These are phyloP conservation scores for Xestia ashworthii DNA, from an alignment of 2,888 invertebrate genomes.

Conservation along the genomic window DNA sequence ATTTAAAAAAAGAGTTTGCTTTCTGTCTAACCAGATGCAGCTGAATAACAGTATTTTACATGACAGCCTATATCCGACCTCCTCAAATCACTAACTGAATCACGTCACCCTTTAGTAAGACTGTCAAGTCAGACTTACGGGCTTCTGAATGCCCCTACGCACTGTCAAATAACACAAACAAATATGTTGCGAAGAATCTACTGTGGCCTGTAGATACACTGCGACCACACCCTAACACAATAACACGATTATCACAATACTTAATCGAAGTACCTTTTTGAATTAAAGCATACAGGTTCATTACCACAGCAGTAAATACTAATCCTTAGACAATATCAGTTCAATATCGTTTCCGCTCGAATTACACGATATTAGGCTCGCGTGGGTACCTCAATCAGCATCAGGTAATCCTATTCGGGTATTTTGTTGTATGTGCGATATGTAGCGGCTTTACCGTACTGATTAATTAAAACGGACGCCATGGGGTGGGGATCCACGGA, in stretches of 20 bases:
- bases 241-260: no score
- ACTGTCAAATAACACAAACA: background rate
- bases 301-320: conserved; percentile 1
- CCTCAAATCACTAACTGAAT: background rate
- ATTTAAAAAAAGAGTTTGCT: no score
- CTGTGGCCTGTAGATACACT: background rate
- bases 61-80: background rate
- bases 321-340: conserved; percentile 50
- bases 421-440: conserved; percentile 54
- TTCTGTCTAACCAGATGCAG: background rate
- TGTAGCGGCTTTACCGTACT: conserved; percentile 49
- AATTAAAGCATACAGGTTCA: conserved; percentile 6
- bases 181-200: background rate
- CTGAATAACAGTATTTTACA: background rate
- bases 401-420: conserved; percentile 63
- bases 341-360: conserved; percentile 49
- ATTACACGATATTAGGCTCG: conserved; percentile 62
- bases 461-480: conserved; percentile 57
- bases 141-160: background rate
- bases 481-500: conserved; percentile 34
- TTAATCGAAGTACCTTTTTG: background rate
- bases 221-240: background rate
- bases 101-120: background rate
- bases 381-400: conserved; percentile 66
- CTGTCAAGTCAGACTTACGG: background rate